A percentile compares a stretch with the other conserved stretches of the same genome.
Evolutionary conservation across 2,113 vertebrate species (phyloP).

Genomic region (Motacilla alba): DNA sequence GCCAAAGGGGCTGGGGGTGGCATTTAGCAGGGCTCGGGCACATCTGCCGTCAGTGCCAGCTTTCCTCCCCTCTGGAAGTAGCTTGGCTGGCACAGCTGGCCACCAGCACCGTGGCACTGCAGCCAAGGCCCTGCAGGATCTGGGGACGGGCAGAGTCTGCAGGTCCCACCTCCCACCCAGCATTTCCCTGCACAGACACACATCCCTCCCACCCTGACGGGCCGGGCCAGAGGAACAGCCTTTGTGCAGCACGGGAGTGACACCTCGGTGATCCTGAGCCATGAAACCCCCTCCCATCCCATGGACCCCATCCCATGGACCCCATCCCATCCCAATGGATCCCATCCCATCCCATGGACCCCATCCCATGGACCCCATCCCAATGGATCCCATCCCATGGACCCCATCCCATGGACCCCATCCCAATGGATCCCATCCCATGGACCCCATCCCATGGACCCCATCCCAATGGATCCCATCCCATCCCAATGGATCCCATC

Average conservation of each 20-base stretch:
- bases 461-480: background rate
- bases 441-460: background rate
- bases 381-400: background rate
- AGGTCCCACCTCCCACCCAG: background rate
- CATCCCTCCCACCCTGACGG: too few relatives aligned
- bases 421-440: background rate
- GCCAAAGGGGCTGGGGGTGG: background rate
- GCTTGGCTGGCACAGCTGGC: background rate
- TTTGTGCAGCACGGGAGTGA: background rate
- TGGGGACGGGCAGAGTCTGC: background rate
- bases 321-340: background rate
- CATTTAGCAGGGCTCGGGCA: background rate
- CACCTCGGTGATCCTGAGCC: background rate
- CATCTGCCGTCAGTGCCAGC: background rate
- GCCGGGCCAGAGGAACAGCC: background rate
- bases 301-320: background rate
- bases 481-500: background rate
- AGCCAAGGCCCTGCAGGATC: background rate
- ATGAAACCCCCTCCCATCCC: too few relatives aligned
- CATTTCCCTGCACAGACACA: background rate
- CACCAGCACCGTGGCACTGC: background rate
- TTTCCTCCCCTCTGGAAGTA: background rate
- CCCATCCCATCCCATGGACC: background rate
- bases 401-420: background rate
- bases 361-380: background rate